Evolutionary conservation across 2,797 vertebrate species (phyloP), one percentile per base, ranked within the genome.

Genomic region (Ataeniobius toweri): DNA sequence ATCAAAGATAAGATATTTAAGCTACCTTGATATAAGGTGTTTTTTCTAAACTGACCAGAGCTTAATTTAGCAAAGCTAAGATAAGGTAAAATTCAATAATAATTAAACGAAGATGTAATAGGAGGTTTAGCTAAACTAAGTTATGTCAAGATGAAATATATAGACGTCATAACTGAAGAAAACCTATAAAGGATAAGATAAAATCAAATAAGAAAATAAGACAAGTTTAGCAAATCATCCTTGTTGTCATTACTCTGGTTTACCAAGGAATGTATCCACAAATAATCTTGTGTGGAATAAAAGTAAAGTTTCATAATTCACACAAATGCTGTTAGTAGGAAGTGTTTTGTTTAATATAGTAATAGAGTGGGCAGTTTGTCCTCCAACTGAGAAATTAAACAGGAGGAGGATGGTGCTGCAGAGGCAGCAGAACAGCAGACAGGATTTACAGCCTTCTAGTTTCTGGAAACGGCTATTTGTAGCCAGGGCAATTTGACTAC

Each of bases 221-320:
- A 63, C 50, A 51, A 18, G 50, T 18, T 50, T 16, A 50, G 48
- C 48, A 12, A 50, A 16, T 18, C 31, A 39, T 65, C 36, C 3
- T 24, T 41, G 39, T 67, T 41, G 46, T 68, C 36, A 81, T 83
- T 58, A 53, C 44, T 9, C 50, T 71, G 48, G n/a, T 83, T 79
- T 71, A 74, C 41, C 81, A 72, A 76, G 31, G 31, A 46, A 79
- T 84, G 44, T 56, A 26, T 79, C 55, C 70, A 39, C 55, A 80
- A 80, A 79, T 56, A 65, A 74, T 77, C 12, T 31, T 81, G 74
- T 14, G 75, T 73, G 63, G 81, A 83, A 82, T 74, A 73, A 73
- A 81, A 84, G 78, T 56, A 71, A 65, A 68, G 89, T 91, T 93
- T 93, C 84, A 89, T 92, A 92, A 92, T 84, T 83, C 14, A 13